Percentiles rank a stretch among this genome's conserved stretches.
Conservation (phyloP, 2,888 invertebrate genomes). For the Pseudoips prasinana region DNA sequence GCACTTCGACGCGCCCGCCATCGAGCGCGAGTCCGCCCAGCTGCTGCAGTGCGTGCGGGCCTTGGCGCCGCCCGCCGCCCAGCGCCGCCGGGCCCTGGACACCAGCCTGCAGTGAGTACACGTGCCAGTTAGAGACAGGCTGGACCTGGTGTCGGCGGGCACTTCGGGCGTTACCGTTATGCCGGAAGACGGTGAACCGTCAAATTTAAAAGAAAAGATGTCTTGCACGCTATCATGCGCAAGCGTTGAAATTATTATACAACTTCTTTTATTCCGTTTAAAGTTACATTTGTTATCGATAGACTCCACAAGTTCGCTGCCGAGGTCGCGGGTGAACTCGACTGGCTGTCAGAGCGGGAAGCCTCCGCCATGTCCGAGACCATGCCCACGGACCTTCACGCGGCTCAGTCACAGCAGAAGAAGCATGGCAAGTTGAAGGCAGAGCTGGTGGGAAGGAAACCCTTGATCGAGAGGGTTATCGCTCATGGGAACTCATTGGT, state of each 20-base stretch:
- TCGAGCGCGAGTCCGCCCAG: constrained; percentile 88
- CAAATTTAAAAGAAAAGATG: too few species aligned
- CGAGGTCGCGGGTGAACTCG: constrained; percentile 94
- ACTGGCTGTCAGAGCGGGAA: constrained; percentile 96
- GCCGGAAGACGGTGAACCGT: constrained; percentile 98
- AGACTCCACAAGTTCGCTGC: constrained; percentile 95
- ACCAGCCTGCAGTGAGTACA: constrained; percentile 61
- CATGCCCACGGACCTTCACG: constrained; percentile 92
- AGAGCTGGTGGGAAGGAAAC: constrained; percentile 93
- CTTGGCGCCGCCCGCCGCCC: constrained; percentile 87
- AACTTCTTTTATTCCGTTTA: too few species aligned
- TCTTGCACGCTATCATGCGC: constrained; percentile 90
- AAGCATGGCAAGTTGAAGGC: constrained; percentile 96
- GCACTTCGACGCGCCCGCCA: constrained; percentile 96
- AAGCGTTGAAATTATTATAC: too few species aligned
- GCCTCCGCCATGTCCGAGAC: constrained; percentile 89
- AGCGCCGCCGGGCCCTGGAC: constrained; percentile 89
- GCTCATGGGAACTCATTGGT: constrained; percentile 89
- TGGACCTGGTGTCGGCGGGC: constrained; percentile 96
- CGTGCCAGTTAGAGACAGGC: too few species aligned
- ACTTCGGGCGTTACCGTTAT: constrained; percentile 97
- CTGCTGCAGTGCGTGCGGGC: constrained; percentile 87
- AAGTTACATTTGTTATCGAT: too few species aligned
- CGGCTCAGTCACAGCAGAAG: constrained; percentile 95
- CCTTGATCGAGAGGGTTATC: constrained; percentile 91